Conservation (phyloP, 2,888 invertebrate species). For the Drosophila antonietae region DNA sequence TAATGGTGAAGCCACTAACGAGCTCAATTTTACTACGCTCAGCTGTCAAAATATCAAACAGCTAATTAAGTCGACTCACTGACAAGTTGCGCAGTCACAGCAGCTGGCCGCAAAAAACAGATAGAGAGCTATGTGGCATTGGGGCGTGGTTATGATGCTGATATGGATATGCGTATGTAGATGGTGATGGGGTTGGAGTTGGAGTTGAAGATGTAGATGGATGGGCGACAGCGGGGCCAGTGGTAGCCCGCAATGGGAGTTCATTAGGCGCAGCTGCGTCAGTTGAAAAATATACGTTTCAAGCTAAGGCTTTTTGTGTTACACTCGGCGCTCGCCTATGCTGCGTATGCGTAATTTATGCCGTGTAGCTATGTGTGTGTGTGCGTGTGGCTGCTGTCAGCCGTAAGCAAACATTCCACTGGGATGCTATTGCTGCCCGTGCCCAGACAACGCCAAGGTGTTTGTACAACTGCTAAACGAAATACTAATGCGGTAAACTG, state of each 20-base stretch:
- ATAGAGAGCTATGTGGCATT: constrained; percentile 21
- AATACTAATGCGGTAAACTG: constrained; percentile 80
- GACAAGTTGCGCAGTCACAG: constrained; percentile 35
- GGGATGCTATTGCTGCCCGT: constrained; percentile 17
- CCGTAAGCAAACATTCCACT: constrained; percentile 52
- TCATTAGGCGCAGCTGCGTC: constrained; percentile 69
- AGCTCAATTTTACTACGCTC: constrained; percentile 48
- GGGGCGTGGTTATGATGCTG: background rate
- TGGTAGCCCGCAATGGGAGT: constrained; percentile 61
- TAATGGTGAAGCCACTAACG: constrained; percentile 58
- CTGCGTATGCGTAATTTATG: constrained; percentile 77
- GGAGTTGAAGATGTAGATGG: constrained; percentile 22
- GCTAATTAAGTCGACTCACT: constrained; percentile 66
- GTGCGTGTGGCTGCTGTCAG: constrained; percentile 13
- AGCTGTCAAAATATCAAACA: constrained; percentile 64
- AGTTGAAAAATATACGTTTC: constrained; percentile 63
- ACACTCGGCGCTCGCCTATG: constrained; percentile 31
- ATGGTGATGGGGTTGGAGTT: background rate
- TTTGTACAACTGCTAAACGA: constrained; percentile 76
- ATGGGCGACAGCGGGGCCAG: constrained; percentile 16
- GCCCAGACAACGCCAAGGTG: constrained; percentile 62
- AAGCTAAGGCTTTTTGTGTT: constrained; percentile 48
- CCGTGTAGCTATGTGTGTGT: constrained; percentile 11
- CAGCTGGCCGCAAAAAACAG: constrained; percentile 40
- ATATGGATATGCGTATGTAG: constrained; percentile 15